Evolutionary conservation across 2,888 invertebrate species (phyloP), one percentile per base, ranked within the genome.

Genomic region (Psococerastis gibbosa): DNA sequence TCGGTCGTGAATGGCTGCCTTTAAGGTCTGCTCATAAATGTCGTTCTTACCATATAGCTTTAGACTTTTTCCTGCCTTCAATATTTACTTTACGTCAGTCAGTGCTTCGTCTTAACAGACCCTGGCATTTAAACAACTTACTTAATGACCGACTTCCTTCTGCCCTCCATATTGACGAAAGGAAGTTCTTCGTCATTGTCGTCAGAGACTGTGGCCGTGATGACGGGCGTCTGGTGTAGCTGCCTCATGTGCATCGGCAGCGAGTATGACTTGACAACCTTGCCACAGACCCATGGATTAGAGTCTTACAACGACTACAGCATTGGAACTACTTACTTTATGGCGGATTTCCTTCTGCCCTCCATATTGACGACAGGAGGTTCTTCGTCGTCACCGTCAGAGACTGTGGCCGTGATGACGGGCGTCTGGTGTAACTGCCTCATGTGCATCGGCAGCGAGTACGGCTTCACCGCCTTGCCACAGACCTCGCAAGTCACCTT

Each of bases 271-370:
- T n/a, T n/a, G n/a, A n/a, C n/a, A n/a, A n/a, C n/a, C n/a, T n/a
- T n/a, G n/a, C n/a, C n/a, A n/a, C n/a, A n/a, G n/a, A n/a, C n/a
- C n/a, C n/a, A n/a, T n/a, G n/a, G n/a, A n/a, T n/a, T n/a, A n/a
- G n/a, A n/a, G n/a, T n/a, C n/a, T n/a, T n/a, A n/a, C n/a, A n/a
- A n/a, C n/a, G n/a, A n/a, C n/a, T n/a, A n/a, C n/a, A n/a, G n/a
- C n/a, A n/a, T n/a, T n/a, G n/a, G n/a, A 31, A 31, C 33, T 33
- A 33, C 33, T 33, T 9, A 33, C 33, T 9, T 33, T 3, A 33
- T 17, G 17, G 33, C 33, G 4, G 33, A 33, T 33, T 17, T 33
- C 17, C 33, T 33, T 33, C 17, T 33, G 16, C 33, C 33, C 33
- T 15, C 33, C 17, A 33, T 16, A 33, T 33, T 4, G 15, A 16